A percentile compares a stretch with the other conserved stretches of the same genome.
phyloP scores from a whole-genome alignment of 2,113 vertebrate genomes.

The Loxodonta africana region DNA sequence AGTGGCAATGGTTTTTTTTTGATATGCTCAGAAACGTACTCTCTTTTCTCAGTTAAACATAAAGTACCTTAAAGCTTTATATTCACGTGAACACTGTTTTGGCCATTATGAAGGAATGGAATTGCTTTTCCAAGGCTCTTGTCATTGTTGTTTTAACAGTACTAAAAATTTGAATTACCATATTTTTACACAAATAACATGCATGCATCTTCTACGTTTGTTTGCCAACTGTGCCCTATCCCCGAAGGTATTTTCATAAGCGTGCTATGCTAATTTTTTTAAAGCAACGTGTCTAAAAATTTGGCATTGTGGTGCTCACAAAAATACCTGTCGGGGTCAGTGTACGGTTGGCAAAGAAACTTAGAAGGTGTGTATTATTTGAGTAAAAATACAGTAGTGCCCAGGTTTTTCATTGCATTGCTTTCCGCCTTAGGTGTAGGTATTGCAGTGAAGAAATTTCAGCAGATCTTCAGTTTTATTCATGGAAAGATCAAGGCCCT shows the following conservation, averaged over 20 bases:
- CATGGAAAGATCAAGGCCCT: neutral
- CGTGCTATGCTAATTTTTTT: neutral
- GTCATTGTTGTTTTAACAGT: neutral
- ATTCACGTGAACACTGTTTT: neutral
- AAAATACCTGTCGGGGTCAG: too few species aligned
- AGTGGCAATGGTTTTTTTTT: neutral
- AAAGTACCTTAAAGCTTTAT: slow-evolving; percentile 31
- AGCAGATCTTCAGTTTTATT: neutral
- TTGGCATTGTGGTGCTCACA: too few species aligned
- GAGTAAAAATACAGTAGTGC: neutral
- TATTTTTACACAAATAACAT: too few species aligned
- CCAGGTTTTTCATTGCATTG: neutral
- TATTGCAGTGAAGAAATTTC: neutral
- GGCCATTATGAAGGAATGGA: neutral
- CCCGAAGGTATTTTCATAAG: too few species aligned
- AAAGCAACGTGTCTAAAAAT: too few species aligned
- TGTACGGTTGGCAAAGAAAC: too few species aligned
- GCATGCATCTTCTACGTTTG: too few species aligned
- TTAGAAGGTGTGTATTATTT: too few species aligned
- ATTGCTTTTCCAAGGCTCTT: slow-evolving; percentile 40
- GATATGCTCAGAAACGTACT: neutral
- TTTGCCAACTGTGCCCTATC: too few species aligned
- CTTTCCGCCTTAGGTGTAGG: neutral
- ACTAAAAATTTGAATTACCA: neutral
- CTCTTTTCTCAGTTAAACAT: neutral